Base-by-base conservation (phyloP, 2,797 vertebrate species). In the Melanotaenia pygmaea region DNA sequence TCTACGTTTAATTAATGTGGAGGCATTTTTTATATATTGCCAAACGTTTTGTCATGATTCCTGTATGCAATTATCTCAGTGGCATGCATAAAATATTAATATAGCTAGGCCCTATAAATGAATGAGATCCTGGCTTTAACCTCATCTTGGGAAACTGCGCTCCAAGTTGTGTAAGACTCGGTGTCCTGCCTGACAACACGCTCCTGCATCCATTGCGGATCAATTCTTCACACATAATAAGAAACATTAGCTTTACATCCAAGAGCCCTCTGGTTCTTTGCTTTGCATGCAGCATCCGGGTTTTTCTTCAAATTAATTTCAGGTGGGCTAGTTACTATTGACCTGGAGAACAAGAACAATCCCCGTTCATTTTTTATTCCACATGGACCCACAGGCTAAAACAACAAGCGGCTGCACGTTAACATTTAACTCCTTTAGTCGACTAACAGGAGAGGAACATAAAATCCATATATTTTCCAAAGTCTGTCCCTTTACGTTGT, bases 401-500 rank as follows among this genome's bases (percentile, higher is more conserved):
- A 20, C 5, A 34, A 40, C 57, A 56, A 58, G 11, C 2, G 32
- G 30, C 65, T 63, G 79, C 87, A 72, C 70, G 8, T 67, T 53
- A 38, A 78, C 37, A 58, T 54, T 30, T 51, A 20, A 54, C 75
- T 68, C 62, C 73, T 78, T 71, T 74, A 70, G 76, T 71, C 67
- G 87, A 86, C 86, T 86, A 92, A 94, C 91, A 91, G 84, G 85
- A 89, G 88, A 69, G 76, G 76, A 89, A 89, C 91, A 87, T 91
- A 90, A 34, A 94, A 94, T 93, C 92, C 91, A 92, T 92, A 89
- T 92, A 92, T 94, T 95, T 95, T 94, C 93, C 93, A 85, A 85
- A 89, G 65, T 82, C 88, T 88, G 81, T 20, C 90, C 92, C 88
- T 89, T 79, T 82, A n/a, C 85, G 80, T 43, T 72, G 82, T 47